phyloP scores from a whole-genome alignment of 2,888 invertebrate genomes.

The Nephrotoma appendiculata region DNA sequence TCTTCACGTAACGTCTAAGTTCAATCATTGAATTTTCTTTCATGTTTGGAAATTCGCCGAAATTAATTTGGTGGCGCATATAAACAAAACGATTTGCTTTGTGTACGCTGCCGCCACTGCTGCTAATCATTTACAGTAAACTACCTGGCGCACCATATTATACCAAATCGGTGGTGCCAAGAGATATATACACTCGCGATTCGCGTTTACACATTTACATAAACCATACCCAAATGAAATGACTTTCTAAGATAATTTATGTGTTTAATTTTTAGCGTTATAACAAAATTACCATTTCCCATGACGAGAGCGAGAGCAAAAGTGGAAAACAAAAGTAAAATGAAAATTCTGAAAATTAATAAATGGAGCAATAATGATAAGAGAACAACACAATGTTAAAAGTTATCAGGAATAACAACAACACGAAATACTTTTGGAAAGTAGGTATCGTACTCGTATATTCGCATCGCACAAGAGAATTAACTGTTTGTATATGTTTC shows the following conservation, averaged over 20 bases:
- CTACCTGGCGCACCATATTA: no score
- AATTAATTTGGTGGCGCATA: no score
- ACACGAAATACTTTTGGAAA: not conserved
- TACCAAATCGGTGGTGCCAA: no score
- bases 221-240: not conserved
- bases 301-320: not conserved
- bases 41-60: no score
- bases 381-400: not conserved
- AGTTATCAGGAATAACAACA: not conserved
- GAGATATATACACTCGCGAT: not conserved
- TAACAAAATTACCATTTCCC: not conserved
- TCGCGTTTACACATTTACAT: not conserved
- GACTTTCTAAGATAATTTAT: not conserved
- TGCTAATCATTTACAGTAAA: no score
- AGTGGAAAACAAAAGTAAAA: not conserved
- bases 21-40: no score
- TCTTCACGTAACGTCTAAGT: no score
- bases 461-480: not conserved
- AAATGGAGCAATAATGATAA: not conserved
- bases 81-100: no score
- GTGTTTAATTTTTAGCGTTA: not conserved
- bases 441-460: not conserved
- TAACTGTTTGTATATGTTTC: not conserved
- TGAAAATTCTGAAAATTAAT: not conserved
- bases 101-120: no score